phyloP scores from a whole-genome alignment of 2,113 vertebrate genomes.

The Ramphastos sulfuratus region DNA sequence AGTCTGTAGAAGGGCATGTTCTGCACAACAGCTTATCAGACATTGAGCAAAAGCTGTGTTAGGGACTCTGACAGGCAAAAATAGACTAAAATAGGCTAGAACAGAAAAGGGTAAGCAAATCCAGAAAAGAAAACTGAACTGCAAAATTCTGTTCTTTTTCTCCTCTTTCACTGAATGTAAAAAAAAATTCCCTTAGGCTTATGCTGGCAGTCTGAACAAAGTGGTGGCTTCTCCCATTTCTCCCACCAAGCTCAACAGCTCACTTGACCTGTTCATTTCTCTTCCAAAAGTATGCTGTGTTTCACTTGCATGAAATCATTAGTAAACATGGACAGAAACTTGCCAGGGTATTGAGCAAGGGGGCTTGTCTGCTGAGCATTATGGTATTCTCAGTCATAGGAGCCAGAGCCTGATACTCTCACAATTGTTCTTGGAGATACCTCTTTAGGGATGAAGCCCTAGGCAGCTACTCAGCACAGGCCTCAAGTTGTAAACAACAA shows the following conservation, averaged over 20 bases:
- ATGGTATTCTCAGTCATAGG: background rate
- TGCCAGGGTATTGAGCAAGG: background rate
- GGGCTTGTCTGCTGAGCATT: background rate
- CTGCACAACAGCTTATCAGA: background rate
- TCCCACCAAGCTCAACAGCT: background rate
- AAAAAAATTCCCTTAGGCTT: background rate
- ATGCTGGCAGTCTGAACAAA: background rate
- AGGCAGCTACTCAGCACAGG: background rate
- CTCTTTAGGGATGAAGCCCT: background rate
- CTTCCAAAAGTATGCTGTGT: background rate
- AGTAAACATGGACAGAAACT: background rate
- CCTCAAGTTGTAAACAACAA: background rate
- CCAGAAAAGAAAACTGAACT: background rate
- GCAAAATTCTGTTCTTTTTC: background rate
- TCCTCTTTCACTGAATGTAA: background rate
- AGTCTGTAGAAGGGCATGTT: background rate
- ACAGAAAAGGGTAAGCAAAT: background rate
- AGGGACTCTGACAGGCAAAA: background rate
- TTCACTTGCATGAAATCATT: background rate
- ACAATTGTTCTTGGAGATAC: background rate
- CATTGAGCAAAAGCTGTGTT: background rate
- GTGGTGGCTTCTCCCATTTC: background rate
- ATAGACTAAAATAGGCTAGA: background rate
- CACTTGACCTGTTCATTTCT: background rate
- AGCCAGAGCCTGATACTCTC: background rate